Base-by-base conservation (phyloP, 2,113 vertebrate species). In the Archilochus colubris region DNA sequence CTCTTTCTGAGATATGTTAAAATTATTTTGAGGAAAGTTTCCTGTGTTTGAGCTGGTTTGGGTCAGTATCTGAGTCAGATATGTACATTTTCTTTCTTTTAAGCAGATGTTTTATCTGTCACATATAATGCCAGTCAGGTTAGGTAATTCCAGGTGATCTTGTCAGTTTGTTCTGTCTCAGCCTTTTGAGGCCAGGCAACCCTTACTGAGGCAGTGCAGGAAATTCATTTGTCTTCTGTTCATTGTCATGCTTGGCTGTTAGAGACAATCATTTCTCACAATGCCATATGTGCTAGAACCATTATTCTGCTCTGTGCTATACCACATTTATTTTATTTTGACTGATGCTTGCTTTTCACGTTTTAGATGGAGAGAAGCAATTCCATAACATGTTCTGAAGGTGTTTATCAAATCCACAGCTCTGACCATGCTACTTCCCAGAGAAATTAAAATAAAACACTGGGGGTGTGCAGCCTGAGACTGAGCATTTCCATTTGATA, bases 71-170 rank as follows among this genome's bases (percentile, higher is more conserved):
- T 55, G 59, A 80, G 58, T 77, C 55, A 40, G 76, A 44, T 94
- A 95, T 92, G 78, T 74, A 53, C 20, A 33, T 84, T 93, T 91
- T 86, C 67, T 96, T 96, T 95, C 86, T 73, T 95, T 90, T 95
- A 86, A 90, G 80, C 91, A 85, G 77, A 95, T 96, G 77, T 96
- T 96, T 94, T 86, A 73, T 94, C 88, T 97, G 97, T 93, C 93
- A 96, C 36, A 88, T 72, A 31, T 75, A 96, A 97, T 97, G 84
- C 90, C 54, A 10, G 61, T 94, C 82, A 93, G 84, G 87, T 96
- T 94, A 96, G 92, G 91, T 94, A 88, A 96, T 94, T 97, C 88
- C 82, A 94, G 77, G 91, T 95, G 91, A 97, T 95, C 63, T 88
- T 93, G 88, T 94, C 89, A 95, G 82, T 91, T 94, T 93, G 62